Conservation (phyloP, 2,888 invertebrate genomes). For the Xestia sexstrigata region DNA sequence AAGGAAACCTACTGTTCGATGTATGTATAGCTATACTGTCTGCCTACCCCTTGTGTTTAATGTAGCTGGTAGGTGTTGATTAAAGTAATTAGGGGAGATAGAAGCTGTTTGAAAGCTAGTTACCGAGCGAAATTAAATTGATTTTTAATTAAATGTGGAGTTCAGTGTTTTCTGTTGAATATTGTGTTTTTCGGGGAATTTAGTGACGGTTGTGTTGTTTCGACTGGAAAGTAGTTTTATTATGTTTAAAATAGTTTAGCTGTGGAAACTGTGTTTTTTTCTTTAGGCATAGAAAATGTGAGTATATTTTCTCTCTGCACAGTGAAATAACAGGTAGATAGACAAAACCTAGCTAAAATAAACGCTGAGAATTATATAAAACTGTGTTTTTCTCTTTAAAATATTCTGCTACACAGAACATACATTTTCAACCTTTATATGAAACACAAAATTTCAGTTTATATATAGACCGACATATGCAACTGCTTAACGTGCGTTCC, state of each 20-base stretch:
- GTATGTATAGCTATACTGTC: conserved; percentile 9
- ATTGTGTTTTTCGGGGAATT: background rate
- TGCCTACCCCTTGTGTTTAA: conserved; percentile 58
- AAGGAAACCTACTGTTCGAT: conserved; percentile 36
- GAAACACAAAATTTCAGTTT: background rate
- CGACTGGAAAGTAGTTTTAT: background rate
- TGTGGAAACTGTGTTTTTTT: background rate
- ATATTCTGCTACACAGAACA: background rate
- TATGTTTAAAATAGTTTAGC: background rate
- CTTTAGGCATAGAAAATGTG: background rate
- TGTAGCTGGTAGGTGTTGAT: conserved; percentile 63
- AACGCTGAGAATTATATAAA: background rate
- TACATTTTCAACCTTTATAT: background rate
- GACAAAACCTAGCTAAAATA: background rate
- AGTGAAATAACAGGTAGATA: background rate
- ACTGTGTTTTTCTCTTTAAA: background rate
- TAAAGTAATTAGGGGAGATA: conserved; percentile 67
- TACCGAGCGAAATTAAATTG: conserved; percentile 48
- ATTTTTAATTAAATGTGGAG: conserved; percentile 58
- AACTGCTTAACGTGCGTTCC: no score
- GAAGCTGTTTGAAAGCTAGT: conserved; percentile 54
- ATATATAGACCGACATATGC: no score
- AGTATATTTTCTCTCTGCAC: background rate
- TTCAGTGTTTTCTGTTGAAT: conserved; percentile 24
- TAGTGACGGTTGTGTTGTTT: background rate